Evolutionary conservation across 2,797 vertebrate species (phyloP), one percentile per base, ranked within the genome.

Genomic region (Scleropages formosus): DNA sequence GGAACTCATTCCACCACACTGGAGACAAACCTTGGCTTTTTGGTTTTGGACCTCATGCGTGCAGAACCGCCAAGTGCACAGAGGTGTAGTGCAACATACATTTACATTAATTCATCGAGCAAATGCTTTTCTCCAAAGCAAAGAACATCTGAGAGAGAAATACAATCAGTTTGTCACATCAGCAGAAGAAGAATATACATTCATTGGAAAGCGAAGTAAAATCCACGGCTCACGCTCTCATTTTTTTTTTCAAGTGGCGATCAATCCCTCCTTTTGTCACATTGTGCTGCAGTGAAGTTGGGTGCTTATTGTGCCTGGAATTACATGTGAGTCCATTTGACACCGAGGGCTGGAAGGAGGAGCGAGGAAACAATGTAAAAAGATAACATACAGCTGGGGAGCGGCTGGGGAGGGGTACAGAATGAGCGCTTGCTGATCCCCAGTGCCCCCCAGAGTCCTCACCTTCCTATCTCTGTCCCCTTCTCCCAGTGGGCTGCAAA

Each of bases 381-480:
- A 85, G 87, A 89, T 90, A 86, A 84, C 86, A 78, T 58, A 83
- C 81, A 87, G 85, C 88, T 86, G 79, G 73, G 82, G 83, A 77
- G 75, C 75, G 80, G 2, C 2, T 39, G 47, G 47, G 53, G 31
- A 16, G 39, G 75, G n/a, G 26, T 68, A 72, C 15, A 27, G 49
- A 76, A 83, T 79, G 80, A 60, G 46, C 84, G 84, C 88, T 88
- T 87, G 85, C 69, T 80, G 80, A 81, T 83, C 81, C 84, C 88
- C 88, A 85, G 69, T 85, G 86, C 87, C 82, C 81, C n/a, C 56
- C n/a, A 26, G 83, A 73, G 84, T 84, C 78, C 86, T 83, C 75
- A 88, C 90, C 90, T 90, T 88, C 88, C 90, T 70, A 46, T 73
- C 77, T 86, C 90, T 89, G 92, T 89, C 90, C 90, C 72, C n/a